phyloP scores from a whole-genome alignment of 2,113 vertebrate genomes.

The Vombatus ursinus region DNA sequence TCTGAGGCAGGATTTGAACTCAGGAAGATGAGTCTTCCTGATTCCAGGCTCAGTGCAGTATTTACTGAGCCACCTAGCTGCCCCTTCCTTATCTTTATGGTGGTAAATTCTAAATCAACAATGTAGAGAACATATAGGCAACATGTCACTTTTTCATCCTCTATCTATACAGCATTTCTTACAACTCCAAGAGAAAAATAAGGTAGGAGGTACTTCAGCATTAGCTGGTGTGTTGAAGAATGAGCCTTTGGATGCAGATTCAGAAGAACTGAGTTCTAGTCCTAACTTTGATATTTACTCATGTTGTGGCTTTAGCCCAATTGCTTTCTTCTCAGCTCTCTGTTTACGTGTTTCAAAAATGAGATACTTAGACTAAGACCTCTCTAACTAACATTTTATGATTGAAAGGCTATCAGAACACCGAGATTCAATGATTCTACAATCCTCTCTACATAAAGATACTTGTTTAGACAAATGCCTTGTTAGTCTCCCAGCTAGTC shows the following conservation, averaged over 20 bases:
- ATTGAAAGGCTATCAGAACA: neutral
- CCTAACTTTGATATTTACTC: neutral
- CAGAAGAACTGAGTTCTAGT: neutral
- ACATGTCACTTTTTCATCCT: neutral
- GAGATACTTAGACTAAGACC: neutral
- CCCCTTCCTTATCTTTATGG: too few species aligned
- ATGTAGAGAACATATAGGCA: neutral
- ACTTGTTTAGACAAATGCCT: neutral
- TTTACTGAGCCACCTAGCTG: neutral
- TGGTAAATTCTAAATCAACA: neutral
- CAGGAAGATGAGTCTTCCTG: too few species aligned
- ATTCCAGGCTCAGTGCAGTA: neutral
- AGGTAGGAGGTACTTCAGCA: neutral
- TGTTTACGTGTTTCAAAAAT: neutral
- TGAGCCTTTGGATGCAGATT: neutral
- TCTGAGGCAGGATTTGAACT: neutral
- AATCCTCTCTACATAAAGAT: neutral
- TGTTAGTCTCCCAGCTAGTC: slow-evolving; percentile 60
- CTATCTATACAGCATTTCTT: neutral
- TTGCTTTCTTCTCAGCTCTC: neutral
- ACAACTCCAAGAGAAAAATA: neutral
- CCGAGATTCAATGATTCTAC: neutral
- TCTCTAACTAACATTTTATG: neutral
- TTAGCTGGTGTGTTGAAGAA: neutral
- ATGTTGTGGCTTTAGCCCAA: neutral